Evolutionary conservation across 2,888 invertebrate genomes (phyloP).

Genomic region (Oithona nana): DNA sequence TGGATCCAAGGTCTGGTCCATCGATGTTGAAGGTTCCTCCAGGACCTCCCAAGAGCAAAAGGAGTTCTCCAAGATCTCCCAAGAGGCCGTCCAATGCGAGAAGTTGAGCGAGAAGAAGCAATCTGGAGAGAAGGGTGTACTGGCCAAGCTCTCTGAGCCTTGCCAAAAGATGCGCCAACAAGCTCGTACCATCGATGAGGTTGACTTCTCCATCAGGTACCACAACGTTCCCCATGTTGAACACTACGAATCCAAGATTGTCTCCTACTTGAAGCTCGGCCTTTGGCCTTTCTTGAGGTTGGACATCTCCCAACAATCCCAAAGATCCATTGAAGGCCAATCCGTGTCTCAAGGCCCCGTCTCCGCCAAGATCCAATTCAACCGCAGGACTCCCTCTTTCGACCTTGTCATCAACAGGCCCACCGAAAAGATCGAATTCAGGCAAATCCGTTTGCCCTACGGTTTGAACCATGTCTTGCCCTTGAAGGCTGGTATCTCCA

Average conservation of each 20-base stretch:
- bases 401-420: conserved; percentile 1
- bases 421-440: conserved; percentile 5
- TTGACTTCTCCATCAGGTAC: conserved; percentile 2
- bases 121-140: not conserved
- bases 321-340: not conserved
- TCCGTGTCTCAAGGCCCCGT: not conserved
- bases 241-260: not conserved
- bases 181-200: conserved; percentile 10
- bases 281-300: conserved; percentile 4
- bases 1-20: not conserved
- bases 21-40: not conserved
- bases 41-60: conserved; percentile 12
- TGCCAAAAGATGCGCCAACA: not conserved
- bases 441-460: conserved; percentile 8
- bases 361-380: not conserved
- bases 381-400: not conserved
- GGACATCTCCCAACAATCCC: not conserved
- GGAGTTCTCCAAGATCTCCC: not conserved
- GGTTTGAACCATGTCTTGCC: not conserved
- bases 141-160: not conserved
- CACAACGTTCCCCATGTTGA: conserved; percentile 5
- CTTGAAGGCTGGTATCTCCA: not conserved
- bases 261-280: not conserved
- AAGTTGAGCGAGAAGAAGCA: not conserved
- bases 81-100: conserved; percentile 5